Evolutionary conservation across 2,888 invertebrate species (phyloP).

Genomic region (Chironomus riparius): DNA sequence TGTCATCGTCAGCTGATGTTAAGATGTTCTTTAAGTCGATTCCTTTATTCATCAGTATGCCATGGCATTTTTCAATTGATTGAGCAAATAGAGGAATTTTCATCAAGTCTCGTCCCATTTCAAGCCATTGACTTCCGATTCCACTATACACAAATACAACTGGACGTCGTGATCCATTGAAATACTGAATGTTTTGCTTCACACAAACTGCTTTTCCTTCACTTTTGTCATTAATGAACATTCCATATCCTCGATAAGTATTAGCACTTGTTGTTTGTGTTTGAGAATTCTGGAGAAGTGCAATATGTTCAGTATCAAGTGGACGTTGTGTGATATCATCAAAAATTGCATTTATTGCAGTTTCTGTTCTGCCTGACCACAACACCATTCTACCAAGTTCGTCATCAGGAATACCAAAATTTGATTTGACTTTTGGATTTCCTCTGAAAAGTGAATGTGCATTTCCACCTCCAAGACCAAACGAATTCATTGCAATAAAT

Average conservation of each 20-base stretch:
- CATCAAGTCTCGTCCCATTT: constrained; percentile 66
- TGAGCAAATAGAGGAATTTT: constrained; percentile 57
- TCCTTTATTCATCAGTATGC: constrained; percentile 48
- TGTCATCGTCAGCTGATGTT: constrained; percentile 46
- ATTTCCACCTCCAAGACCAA: constrained; percentile 81
- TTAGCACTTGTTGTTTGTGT: constrained; percentile 48
- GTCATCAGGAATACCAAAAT: constrained; percentile 49
- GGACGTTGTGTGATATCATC: constrained; percentile 49
- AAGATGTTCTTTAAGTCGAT: constrained; percentile 51
- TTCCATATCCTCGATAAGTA: constrained; percentile 58
- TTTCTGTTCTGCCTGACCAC: constrained; percentile 66
- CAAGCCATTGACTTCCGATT: constrained; percentile 74
- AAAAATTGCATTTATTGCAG: constrained; percentile 54
- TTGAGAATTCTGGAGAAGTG: constrained; percentile 48
- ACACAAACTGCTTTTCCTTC: constrained; percentile 32
- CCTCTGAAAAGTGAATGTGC: constrained; percentile 60
- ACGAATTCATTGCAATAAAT: constrained; percentile 69
- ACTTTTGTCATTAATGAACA: constrained; percentile 37
- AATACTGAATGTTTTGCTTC: constrained; percentile 46
- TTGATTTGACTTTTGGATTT: constrained; percentile 50
- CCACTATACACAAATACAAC: constrained; percentile 81
- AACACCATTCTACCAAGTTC: constrained; percentile 57
- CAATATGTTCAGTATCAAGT: constrained; percentile 48
- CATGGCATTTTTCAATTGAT: constrained; percentile 51
- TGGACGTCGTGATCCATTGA: constrained; percentile 51